A percentile compares a stretch with the other conserved stretches of the same genome.
Evolutionary conservation across 2,797 vertebrate species (phyloP).

Genomic region (Gobionotothen gibberifrons): DNA sequence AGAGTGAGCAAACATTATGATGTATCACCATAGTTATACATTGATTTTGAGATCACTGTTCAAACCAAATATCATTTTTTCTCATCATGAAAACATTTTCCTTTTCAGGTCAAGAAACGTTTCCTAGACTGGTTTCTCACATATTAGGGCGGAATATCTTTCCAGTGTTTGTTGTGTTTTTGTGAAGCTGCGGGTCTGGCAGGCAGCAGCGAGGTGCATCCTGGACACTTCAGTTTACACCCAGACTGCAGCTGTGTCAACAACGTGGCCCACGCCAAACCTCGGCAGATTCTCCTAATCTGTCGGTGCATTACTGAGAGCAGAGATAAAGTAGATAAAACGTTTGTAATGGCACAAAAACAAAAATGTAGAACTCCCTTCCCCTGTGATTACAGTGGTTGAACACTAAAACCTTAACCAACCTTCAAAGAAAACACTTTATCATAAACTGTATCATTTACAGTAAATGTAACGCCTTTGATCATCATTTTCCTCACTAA

Average conservation of each 20-base stretch:
- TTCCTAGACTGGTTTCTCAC: conserved; percentile 40
- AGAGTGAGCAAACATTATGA: not conserved
- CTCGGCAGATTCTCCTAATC: conserved; percentile 43
- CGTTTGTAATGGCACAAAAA: conserved; percentile 4
- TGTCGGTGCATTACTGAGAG: conserved; percentile 1
- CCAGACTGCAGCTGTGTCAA: conserved; percentile 81
- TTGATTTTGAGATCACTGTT: not conserved
- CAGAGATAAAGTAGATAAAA: conserved; percentile 23
- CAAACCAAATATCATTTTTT: not conserved
- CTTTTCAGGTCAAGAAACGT: conserved; percentile 47
- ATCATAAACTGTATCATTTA: not conserved
- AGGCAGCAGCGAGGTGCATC: conserved; percentile 52
- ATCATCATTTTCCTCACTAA: conserved; percentile 10
- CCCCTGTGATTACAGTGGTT: conserved; percentile 3
- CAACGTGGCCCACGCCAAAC: conserved; percentile 36
- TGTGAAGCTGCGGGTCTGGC: conserved; percentile 22
- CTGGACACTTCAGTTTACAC: conserved; percentile 57
- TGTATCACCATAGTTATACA: not conserved
- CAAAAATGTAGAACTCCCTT: not conserved
- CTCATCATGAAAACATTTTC: conserved; percentile 32
- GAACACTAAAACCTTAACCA: not conserved
- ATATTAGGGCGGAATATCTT: conserved; percentile 33
- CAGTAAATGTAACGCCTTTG: conserved; percentile 13
- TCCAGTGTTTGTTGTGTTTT: conserved; percentile 57
- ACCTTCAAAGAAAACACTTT: conserved; percentile 3